Conservation (phyloP, 1,140 invertebrate species). For the Leptinotarsa lineolata region DNA sequence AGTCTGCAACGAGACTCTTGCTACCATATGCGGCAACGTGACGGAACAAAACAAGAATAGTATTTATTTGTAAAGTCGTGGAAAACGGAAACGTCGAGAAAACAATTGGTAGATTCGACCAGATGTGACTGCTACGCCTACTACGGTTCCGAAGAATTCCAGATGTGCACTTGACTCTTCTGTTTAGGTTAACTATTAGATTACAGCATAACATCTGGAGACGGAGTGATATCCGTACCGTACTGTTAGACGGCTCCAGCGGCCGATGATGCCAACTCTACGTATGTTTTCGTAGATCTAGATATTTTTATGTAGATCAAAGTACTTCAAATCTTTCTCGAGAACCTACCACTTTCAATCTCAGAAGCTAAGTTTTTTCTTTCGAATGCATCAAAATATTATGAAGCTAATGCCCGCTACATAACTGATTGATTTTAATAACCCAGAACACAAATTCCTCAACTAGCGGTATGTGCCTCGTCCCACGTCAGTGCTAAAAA, state of each 20-base stretch:
- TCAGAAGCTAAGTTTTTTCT: too few species aligned
- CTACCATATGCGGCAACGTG: background rate
- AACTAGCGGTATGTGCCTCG: too few species aligned
- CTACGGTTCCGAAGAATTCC: conserved; percentile 27
- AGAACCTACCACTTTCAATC: too few species aligned
- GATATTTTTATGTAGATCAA: too few species aligned
- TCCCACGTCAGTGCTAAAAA: too few species aligned
- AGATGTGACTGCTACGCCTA: conserved; percentile 23
- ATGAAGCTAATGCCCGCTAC: too few species aligned
- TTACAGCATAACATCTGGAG: conserved; percentile 31
- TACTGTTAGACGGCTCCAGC: background rate
- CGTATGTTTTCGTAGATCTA: too few species aligned
- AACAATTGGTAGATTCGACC: conserved; percentile 23
- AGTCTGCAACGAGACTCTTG: background rate
- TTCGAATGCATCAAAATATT: too few species aligned
- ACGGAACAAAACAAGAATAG: conserved; percentile 4
- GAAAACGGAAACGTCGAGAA: conserved; percentile 22
- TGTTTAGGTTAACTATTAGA: conserved; percentile 34
- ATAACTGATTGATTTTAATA: too few species aligned
- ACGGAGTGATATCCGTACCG: conserved; percentile 21
- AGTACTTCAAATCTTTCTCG: too few species aligned
- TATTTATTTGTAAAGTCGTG: conserved; percentile 1
- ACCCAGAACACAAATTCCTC: too few species aligned
- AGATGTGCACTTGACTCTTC: conserved; percentile 29
- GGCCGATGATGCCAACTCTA: background rate